A percentile compares a stretch with the other conserved stretches of the same genome.
Evolutionary conservation across 1,140 invertebrate species (phyloP).

Genomic region (Megalopta genalis): DNA sequence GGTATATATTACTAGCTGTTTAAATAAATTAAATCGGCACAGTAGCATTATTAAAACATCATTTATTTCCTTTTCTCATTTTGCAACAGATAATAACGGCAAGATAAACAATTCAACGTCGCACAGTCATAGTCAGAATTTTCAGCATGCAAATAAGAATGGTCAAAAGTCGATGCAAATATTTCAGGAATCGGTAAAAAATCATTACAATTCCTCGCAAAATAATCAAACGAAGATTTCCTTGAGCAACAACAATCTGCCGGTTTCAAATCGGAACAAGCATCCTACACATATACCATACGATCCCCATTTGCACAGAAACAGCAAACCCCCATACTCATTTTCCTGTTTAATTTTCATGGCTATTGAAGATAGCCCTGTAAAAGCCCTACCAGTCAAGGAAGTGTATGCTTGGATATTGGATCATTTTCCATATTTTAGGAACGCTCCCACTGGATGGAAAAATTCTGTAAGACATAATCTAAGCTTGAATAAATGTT

Average conservation of each 20-base stretch:
- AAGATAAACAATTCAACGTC: conserved; percentile 56
- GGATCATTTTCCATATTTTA: conserved; percentile 97
- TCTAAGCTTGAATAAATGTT: conserved; percentile 97
- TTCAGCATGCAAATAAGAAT: conserved; percentile 65
- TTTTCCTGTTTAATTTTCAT: conserved; percentile 98
- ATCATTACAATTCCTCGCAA: conserved; percentile 66
- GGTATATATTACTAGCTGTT: conserved; percentile 58
- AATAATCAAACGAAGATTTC: conserved; percentile 78
- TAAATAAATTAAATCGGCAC: neutral
- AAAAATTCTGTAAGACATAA: conserved; percentile 98
- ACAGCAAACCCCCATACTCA: conserved; percentile 96
- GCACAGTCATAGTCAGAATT: conserved; percentile 59
- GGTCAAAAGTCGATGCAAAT: conserved; percentile 65
- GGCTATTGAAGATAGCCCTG: conserved; percentile 95
- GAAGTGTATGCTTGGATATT: conserved; percentile 99
- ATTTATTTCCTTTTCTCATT: neutral
- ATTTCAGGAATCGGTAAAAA: conserved; percentile 69
- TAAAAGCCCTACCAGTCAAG: conserved; percentile 94
- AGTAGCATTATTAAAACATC: neutral
- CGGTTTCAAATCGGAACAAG: conserved; percentile 81
- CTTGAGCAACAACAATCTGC: conserved; percentile 77
- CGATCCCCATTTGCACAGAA: conserved; percentile 88
- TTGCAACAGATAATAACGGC: conserved; percentile 68
- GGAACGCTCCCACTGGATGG: conserved; percentile 97
- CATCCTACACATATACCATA: conserved; percentile 88